phyloP scores from a whole-genome alignment of 1,140 invertebrate genomes.

The Pseudomyrmex pallidus region DNA sequence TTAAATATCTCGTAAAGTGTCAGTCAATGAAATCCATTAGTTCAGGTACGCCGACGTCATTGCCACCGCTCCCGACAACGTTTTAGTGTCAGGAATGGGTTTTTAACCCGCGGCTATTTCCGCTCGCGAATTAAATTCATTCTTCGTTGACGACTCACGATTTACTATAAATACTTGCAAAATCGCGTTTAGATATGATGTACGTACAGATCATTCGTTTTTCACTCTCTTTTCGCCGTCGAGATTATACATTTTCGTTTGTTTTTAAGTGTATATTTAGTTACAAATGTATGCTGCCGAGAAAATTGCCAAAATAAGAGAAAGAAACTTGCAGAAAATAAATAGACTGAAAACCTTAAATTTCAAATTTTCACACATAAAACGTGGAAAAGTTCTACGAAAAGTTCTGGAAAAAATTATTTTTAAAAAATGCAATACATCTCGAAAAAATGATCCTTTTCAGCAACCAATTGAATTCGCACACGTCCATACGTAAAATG shows the following conservation, averaged over 20 bases:
- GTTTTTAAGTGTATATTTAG: too few relatives aligned
- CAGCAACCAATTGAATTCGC: background rate
- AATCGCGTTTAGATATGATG: background rate
- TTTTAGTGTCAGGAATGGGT: background rate
- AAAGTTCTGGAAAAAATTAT: background rate
- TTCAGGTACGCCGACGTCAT: conserved; percentile 48
- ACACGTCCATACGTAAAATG: background rate
- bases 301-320: too few relatives aligned
- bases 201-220: conserved; percentile 18
- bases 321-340: too few relatives aligned
- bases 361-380: too few relatives aligned
- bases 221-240: too few relatives aligned
- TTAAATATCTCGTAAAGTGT: conserved; percentile 82
- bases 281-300: too few relatives aligned
- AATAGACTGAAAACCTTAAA: too few relatives aligned
- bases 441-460: too few relatives aligned
- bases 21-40: conserved; percentile 74
- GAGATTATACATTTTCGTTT: too few relatives aligned
- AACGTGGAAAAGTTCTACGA: background rate
- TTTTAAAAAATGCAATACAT: too few relatives aligned
- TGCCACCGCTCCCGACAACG: conserved; percentile 24
- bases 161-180: background rate
- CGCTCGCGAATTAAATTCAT: conserved; percentile 41
- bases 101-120: conserved; percentile 12
- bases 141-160: conserved; percentile 16